Evolutionary conservation across 2,888 invertebrate species (phyloP).

Genomic region (Lobophora halterata): DNA sequence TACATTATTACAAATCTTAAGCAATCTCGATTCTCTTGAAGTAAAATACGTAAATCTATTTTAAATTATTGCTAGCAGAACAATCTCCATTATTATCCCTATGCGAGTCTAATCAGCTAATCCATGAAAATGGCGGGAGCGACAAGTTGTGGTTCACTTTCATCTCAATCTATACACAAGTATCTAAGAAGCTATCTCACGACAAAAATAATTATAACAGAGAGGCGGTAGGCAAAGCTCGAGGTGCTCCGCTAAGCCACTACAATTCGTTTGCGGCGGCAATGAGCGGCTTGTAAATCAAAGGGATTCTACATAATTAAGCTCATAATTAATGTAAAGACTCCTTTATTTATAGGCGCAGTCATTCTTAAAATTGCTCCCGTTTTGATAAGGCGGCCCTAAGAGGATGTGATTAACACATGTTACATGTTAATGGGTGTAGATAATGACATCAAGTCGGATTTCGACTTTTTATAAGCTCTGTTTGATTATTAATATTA

Average conservation of each 20-base stretch:
- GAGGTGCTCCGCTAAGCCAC: slow-evolving; percentile 74
- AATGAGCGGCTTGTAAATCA: slow-evolving; percentile 78
- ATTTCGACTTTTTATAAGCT: slow-evolving; percentile 37
- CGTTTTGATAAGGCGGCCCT: slow-evolving; percentile 66
- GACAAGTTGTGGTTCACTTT: slow-evolving; percentile 71
- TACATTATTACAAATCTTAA: too few species aligned
- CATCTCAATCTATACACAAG: slow-evolving; percentile 62
- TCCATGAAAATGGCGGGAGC: slow-evolving; percentile 64
- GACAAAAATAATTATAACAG: slow-evolving; percentile 77
- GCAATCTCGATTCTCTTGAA: too few species aligned
- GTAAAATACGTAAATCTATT: too few species aligned
- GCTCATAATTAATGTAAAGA: slow-evolving; percentile 79
- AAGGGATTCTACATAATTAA: slow-evolving; percentile 80
- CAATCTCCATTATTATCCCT: slow-evolving; percentile 22
- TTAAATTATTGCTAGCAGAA: slow-evolving; percentile 17
- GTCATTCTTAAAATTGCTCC: slow-evolving; percentile 76
- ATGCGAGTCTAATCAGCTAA: slow-evolving; percentile 53
- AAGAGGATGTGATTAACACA: slow-evolving; percentile 70
- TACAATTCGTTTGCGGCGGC: slow-evolving; percentile 78
- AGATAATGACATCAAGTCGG: slow-evolving; percentile 52
- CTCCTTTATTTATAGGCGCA: slow-evolving; percentile 74
- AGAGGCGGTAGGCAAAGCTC: slow-evolving; percentile 58
- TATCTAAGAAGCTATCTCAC: slow-evolving; percentile 46
- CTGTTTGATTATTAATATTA: slow-evolving; percentile 25
- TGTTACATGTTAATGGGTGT: slow-evolving; percentile 64